A percentile compares a stretch with the other conserved stretches of the same genome.
Evolutionary conservation across 2,113 vertebrate species (phyloP).

Genomic region (Bubo scandiacus): DNA sequence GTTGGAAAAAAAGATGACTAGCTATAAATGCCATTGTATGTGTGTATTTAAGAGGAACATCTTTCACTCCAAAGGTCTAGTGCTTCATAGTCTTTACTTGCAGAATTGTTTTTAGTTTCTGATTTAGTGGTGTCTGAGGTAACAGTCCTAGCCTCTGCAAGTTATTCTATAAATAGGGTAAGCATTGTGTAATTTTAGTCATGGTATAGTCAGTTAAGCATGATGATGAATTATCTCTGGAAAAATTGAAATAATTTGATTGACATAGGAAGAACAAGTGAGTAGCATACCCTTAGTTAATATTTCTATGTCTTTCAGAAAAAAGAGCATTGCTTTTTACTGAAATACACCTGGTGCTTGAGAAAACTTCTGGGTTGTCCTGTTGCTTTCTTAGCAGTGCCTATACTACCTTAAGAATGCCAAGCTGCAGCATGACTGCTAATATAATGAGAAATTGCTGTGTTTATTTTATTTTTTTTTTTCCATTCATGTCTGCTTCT

Average conservation of each 20-base stretch:
- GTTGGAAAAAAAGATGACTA: background rate
- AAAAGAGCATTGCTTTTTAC: background rate
- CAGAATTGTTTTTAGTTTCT: background rate
- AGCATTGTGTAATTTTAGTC: constrained; percentile 7
- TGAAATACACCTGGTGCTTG: background rate
- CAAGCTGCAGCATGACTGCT: background rate
- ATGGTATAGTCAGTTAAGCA: constrained; percentile 6
- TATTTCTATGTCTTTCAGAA: background rate
- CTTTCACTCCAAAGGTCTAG: background rate
- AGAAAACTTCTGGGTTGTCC: background rate
- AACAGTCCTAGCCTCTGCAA: background rate
- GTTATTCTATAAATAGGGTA: background rate
- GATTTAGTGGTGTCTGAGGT: background rate
- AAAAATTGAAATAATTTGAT: background rate
- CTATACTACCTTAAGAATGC: background rate
- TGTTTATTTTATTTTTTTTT: background rate
- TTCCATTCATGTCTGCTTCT: background rate
- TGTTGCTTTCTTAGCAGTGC: background rate
- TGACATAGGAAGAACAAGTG: background rate
- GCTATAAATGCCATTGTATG: background rate
- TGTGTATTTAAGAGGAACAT: background rate
- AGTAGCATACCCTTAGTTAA: background rate
- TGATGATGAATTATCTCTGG: constrained; percentile 45
- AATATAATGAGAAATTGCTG: background rate
- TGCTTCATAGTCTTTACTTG: background rate